phyloP scores from a whole-genome alignment of 2,113 vertebrate species.

The Clarias macrocephalus region DNA sequence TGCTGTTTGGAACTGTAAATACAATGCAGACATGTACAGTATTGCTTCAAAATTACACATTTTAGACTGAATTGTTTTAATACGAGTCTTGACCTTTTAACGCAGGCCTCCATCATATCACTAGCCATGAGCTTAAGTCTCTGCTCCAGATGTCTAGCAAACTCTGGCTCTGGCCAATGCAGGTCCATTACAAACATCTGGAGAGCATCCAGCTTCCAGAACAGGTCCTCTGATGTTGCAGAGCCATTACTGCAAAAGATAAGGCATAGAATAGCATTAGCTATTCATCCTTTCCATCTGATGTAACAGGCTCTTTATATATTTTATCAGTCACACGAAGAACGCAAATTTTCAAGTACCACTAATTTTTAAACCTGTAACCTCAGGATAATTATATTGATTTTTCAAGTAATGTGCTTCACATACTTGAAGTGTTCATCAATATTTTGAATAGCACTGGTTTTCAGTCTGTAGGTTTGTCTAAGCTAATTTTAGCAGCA shows the following conservation, averaged over 20 bases:
- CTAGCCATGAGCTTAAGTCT: constrained; percentile 97
- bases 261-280: constrained; percentile 11
- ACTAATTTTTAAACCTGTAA: neutral
- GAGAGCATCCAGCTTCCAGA: constrained; percentile 96
- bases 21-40: neutral
- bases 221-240: constrained; percentile 92
- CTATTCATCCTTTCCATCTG: neutral
- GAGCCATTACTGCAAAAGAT: constrained; percentile 82
- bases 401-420: neutral
- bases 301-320: neutral
- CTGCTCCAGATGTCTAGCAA: constrained; percentile 93
- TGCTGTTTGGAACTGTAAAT: too few relatives aligned
- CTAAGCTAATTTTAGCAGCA: constrained; percentile 41
- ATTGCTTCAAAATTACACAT: neutral
- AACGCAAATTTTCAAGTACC: neutral
- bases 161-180: constrained; percentile 95
- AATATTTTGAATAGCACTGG: constrained; percentile 11
- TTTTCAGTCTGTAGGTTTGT: constrained; percentile 1
- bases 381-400: neutral
- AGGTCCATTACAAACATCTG: constrained; percentile 95
- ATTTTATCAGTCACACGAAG: neutral
- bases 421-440: neutral
- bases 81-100: constrained; percentile 82
- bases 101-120: constrained; percentile 98
- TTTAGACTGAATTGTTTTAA: neutral